Evolutionary conservation across 2,888 invertebrate genomes (phyloP), one percentile per base, ranked within the genome.

Genomic region (Orthonevra nobilis): DNA sequence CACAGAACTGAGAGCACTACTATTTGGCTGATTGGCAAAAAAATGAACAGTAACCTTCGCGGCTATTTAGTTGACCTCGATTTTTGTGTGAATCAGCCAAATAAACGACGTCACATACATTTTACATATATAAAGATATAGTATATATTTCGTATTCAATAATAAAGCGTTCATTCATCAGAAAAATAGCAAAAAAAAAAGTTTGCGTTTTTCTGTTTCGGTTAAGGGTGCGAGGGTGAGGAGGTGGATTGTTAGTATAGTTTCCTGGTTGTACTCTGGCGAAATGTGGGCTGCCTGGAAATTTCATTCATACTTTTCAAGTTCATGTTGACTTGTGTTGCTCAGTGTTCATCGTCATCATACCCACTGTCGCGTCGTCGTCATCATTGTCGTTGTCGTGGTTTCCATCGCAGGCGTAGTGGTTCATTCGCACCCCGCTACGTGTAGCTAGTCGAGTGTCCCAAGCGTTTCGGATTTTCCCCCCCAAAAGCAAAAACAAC

Each of bases 281-380:
- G 56, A 56, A 63, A 50, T 52, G 54, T 66, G 72, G 60, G 72
- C 79, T 79, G 79, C 66, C 66, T 79, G 66, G 56, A 68, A 79
- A 73, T 44, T 79, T 79, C 79, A 79, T 79, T 79, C 79, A 79
- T 79, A 61, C 79, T 79, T 79, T 79, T 79, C 79, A 79, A 79
- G 79, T 79, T 79, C 79, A 79, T 50, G 73, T 73, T 48, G 66
- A 73, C 66, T 70, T 60, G 64, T 60, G 70, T 34, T 79, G 66
- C 66, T 64, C 38, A 34, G 42, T 36, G 44, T 17, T 40, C 17
- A n/a, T 19, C 48, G 32, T 34, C 14, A 28, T n/a, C n/a, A n/a
- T n/a, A n/a, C n/a, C n/a, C n/a, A n/a, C n/a, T n/a, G n/a, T n/a
- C n/a, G n/a, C n/a, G n/a, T 48, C 17, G 38, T 48, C 50, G 20